Evolutionary conservation across 2,888 invertebrate species (phyloP).

Genomic region (Agrotis clavis): DNA sequence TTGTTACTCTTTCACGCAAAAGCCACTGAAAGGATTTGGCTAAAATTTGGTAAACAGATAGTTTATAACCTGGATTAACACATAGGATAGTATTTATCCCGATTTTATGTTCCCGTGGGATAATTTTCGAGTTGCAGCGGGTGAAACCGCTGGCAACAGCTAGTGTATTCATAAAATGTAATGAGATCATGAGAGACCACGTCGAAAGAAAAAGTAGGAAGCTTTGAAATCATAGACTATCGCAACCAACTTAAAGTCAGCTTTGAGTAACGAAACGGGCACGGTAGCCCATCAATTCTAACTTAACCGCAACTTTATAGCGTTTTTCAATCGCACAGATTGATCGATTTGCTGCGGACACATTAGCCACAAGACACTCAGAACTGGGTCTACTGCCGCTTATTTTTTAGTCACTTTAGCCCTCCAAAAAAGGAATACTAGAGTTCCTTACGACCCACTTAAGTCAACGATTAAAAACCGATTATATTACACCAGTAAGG

Average conservation of each 20-base stretch:
- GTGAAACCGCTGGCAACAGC: too few relatives aligned
- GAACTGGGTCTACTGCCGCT: constrained; percentile 28
- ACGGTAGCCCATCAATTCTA: constrained; percentile 14
- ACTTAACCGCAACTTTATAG: constrained; percentile 1
- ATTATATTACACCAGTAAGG: constrained; percentile 61
- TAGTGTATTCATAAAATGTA: too few relatives aligned
- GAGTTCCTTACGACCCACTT: constrained; percentile 43
- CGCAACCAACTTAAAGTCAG: not conserved
- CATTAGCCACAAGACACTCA: constrained; percentile 26
- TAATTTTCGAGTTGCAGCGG: too few relatives aligned
- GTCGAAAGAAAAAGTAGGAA: not conserved
- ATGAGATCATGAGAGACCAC: too few relatives aligned
- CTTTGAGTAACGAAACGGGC: not conserved
- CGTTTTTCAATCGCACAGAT: constrained; percentile 40
- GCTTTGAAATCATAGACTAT: not conserved
- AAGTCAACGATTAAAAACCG: constrained; percentile 62
- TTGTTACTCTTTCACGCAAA: too few relatives aligned
- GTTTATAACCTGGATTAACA: too few relatives aligned
- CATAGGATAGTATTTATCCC: too few relatives aligned
- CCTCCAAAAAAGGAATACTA: constrained; percentile 54
- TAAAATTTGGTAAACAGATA: too few relatives aligned
- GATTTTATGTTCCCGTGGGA: too few relatives aligned
- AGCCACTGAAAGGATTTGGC: too few relatives aligned
- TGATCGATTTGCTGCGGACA: constrained; percentile 36
- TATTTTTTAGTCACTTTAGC: constrained; percentile 19